Conservation (phyloP, 2,113 vertebrate species). For the Corythornis madagascariensis region DNA sequence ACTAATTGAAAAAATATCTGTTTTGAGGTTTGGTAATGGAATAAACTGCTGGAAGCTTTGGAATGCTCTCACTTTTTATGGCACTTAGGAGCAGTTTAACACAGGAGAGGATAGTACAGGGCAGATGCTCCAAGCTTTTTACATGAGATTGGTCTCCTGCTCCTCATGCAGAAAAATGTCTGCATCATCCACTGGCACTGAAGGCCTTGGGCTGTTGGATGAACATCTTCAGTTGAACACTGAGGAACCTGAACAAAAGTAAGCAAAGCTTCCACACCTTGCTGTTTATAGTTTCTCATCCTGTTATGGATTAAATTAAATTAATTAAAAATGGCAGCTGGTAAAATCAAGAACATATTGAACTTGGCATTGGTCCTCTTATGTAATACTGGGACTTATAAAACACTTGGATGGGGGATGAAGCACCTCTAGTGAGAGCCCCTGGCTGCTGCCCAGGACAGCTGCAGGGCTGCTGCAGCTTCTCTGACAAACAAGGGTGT, state of each 20-base stretch:
- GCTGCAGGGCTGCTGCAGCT: neutral
- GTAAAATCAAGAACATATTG: constrained; percentile 16
- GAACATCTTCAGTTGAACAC: neutral
- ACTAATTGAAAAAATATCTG: neutral
- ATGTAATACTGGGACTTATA: constrained; percentile 1
- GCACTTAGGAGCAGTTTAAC: neutral
- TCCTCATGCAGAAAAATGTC: neutral
- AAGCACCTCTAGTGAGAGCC: neutral
- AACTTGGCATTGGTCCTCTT: neutral
- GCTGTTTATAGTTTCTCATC: neutral
- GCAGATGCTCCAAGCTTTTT: neutral
- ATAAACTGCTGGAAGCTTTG: neutral
- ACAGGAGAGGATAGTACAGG: neutral
- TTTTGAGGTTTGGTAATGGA: neutral
- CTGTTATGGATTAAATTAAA: neutral
- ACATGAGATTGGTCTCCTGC: neutral
- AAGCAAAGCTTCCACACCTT: neutral
- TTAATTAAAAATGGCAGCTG: neutral
- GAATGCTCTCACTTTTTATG: neutral
- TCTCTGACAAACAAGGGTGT: neutral
- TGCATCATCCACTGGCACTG: neutral
- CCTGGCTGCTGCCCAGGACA: constrained; percentile 18
- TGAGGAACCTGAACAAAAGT: neutral
- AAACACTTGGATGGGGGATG: neutral
- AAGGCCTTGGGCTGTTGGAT: neutral